phyloP scores from a whole-genome alignment of 2,888 invertebrate species.

The Eupelmus urozonus region DNA sequence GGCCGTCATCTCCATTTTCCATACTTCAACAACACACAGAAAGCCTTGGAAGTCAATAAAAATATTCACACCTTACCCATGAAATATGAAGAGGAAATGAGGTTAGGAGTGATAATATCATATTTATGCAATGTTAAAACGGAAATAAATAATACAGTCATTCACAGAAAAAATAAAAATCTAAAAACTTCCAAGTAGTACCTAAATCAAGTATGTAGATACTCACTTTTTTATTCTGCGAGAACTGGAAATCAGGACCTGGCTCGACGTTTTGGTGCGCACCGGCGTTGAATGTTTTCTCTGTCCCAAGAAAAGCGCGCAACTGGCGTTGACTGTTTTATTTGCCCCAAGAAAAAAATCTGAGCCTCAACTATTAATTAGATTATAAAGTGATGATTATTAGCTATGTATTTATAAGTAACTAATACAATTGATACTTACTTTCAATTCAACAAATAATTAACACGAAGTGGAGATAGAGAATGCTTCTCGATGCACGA shows the following conservation, averaged over 20 bases:
- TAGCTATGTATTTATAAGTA: no score
- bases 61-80: background rate
- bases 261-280: background rate
- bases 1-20: background rate
- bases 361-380: background rate
- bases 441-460: background rate
- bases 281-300: background rate
- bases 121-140: conserved; percentile 1
- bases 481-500: background rate
- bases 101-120: background rate
- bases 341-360: background rate
- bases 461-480: background rate
- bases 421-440: background rate
- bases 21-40: background rate
- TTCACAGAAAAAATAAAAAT: background rate
- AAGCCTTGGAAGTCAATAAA: background rate
- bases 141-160: background rate
- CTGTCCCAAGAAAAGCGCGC: background rate
- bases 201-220: background rate
- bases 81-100: conserved; percentile 2
- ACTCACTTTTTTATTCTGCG: background rate
- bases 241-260: background rate
- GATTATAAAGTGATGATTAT: no score
- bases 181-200: background rate
- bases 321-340: background rate